phyloP scores from a whole-genome alignment of 1,140 invertebrate genomes.

The Hyles euphorbiae region DNA sequence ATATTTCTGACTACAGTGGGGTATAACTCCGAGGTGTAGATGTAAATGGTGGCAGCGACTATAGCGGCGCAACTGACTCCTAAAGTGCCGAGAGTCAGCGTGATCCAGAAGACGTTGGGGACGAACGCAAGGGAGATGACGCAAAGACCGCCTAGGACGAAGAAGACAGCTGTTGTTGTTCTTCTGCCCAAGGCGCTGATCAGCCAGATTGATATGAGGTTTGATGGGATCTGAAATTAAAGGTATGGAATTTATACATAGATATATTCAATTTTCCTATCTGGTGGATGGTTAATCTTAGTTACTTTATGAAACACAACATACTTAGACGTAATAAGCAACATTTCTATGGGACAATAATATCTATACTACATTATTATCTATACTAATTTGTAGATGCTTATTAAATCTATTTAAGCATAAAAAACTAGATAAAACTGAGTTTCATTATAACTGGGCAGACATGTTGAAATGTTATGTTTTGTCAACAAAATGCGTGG shows the following conservation, averaged over 20 bases:
- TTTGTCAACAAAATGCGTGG: too few relatives aligned
- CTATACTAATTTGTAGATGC: too few relatives aligned
- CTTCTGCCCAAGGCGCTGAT: constrained; percentile 46
- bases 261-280: too few relatives aligned
- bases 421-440: too few relatives aligned
- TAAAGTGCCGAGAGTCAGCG: constrained; percentile 52
- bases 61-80: constrained; percentile 81
- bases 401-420: too few relatives aligned
- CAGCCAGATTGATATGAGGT: constrained; percentile 46
- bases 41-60: constrained; percentile 79
- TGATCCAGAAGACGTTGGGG: constrained; percentile 41
- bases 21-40: constrained; percentile 82
- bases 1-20: constrained; percentile 82
- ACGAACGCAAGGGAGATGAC: constrained; percentile 42
- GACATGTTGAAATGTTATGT: too few relatives aligned
- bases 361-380: too few relatives aligned
- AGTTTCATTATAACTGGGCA: too few relatives aligned
- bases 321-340: too few relatives aligned
- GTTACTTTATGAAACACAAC: too few relatives aligned
- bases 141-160: constrained; percentile 40
- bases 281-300: too few relatives aligned
- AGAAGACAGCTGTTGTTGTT: constrained; percentile 31
- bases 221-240: constrained; percentile 51
- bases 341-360: too few relatives aligned
- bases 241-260: neutral